phyloP scores from a whole-genome alignment of 92 coral and sea anemone species.

The Siderastrea radians region DNA sequence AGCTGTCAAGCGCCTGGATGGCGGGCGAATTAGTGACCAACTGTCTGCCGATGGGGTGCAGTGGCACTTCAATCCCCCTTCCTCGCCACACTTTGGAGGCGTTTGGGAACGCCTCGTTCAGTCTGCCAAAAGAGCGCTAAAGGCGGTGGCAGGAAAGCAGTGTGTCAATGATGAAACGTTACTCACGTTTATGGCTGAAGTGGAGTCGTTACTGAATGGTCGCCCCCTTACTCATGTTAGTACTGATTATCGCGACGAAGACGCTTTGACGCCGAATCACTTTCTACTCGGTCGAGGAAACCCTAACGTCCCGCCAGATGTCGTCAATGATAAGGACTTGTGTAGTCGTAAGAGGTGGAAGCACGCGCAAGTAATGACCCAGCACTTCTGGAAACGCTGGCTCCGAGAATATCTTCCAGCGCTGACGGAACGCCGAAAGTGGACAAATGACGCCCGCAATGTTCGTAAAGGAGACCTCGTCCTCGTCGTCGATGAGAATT shows the following conservation, averaged over 20 bases:
- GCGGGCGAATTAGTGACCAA: constrained; percentile 52
- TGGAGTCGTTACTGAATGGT: constrained; percentile 66
- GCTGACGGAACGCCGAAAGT: too few species aligned
- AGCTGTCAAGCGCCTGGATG: constrained; percentile 29
- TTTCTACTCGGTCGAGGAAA: constrained; percentile 74
- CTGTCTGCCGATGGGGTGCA: constrained; percentile 65
- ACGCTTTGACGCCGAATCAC: constrained; percentile 76
- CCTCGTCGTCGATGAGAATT: too few species aligned
- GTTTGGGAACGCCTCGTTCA: constrained; percentile 64
- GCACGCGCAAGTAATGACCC: constrained; percentile 77
- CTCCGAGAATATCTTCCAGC: too few species aligned
- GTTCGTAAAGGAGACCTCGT: too few species aligned
- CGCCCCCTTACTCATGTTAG: constrained; percentile 69
- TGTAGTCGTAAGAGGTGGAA: constrained; percentile 68
- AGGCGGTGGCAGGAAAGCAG: constrained; percentile 72
- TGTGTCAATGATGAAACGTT: constrained; percentile 74
- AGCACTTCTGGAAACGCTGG: constrained; percentile 76
- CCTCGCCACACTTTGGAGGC: constrained; percentile 75
- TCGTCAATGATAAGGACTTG: constrained; percentile 36
- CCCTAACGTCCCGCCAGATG: constrained; percentile 56
- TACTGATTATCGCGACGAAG: constrained; percentile 65
- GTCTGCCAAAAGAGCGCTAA: constrained; percentile 70
- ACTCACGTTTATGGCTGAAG: constrained; percentile 69
- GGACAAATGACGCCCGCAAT: too few species aligned
- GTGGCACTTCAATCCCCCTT: constrained; percentile 83